A percentile compares a stretch with the other conserved stretches of the same genome.
Evolutionary conservation across 2,113 vertebrate genomes (phyloP).

Genomic region (Cyphomyrus discorhynchus): DNA sequence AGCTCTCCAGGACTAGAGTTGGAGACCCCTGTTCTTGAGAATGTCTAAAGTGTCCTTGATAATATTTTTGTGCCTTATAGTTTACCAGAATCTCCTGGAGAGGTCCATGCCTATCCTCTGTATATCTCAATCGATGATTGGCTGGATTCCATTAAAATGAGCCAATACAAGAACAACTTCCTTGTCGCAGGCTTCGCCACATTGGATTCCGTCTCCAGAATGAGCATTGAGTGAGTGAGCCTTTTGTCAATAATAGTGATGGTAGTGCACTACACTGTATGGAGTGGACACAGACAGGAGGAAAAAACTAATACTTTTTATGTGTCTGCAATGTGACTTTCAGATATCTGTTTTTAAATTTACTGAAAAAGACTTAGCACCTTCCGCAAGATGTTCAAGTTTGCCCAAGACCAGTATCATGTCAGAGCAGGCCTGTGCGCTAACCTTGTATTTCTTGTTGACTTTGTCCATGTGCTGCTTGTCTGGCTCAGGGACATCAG

Average conservation of each 20-base stretch:
- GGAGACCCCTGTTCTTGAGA: background rate
- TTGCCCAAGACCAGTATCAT: background rate
- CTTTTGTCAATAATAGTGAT: background rate
- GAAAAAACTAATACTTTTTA: background rate
- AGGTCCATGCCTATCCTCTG: slow-evolving; percentile 83
- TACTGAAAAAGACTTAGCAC: background rate
- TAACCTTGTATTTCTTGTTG: background rate
- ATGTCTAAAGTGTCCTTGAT: background rate
- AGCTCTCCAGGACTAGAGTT: no score
- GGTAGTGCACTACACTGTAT: background rate
- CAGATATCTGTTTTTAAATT: background rate
- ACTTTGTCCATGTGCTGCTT: background rate
- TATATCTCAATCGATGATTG: slow-evolving; percentile 91
- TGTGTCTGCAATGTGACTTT: background rate
- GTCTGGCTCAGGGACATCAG: slow-evolving; percentile 80
- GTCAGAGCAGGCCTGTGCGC: background rate
- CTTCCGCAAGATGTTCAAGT: background rate
- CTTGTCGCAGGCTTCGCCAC: slow-evolving; percentile 86
- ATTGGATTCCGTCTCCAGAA: slow-evolving; percentile 86
- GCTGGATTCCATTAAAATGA: slow-evolving; percentile 97
- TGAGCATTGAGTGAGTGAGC: slow-evolving; percentile 89
- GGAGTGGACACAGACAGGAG: background rate
- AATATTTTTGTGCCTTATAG: slow-evolving; percentile 43
- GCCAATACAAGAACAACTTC: slow-evolving; percentile 92
- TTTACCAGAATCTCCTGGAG: slow-evolving; percentile 84